phyloP scores from a whole-genome alignment of 2,888 invertebrate species.

The Tineola bisselliella region DNA sequence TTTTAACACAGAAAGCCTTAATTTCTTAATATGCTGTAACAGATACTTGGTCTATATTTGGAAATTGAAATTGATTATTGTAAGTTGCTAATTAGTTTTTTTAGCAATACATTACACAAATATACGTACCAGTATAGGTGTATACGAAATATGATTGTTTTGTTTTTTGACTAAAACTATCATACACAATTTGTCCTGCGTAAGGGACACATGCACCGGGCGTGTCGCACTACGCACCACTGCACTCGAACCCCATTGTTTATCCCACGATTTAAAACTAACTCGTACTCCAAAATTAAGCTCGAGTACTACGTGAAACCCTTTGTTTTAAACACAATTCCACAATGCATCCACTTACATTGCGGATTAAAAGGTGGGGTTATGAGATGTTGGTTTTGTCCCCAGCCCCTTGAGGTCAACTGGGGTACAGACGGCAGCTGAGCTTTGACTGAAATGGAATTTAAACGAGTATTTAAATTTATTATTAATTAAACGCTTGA shows the following conservation, averaged over 20 bases:
- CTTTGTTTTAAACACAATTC: conserved; percentile 51
- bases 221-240: conserved; percentile 40
- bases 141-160: neutral
- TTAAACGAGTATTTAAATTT: conserved; percentile 6
- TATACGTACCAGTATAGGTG: neutral
- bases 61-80: neutral
- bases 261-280: conserved; percentile 68
- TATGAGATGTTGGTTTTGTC: conserved; percentile 25
- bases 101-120: neutral
- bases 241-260: conserved; percentile 52
- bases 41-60: neutral
- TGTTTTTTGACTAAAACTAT: neutral
- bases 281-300: conserved; percentile 64
- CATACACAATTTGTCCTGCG: neutral
- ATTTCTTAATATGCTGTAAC: neutral
- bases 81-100: neutral
- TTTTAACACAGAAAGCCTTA: no score
- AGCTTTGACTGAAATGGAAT: conserved; percentile 17
- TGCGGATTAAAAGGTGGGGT: conserved; percentile 51
- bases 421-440: conserved; percentile 54
- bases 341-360: conserved; percentile 44
- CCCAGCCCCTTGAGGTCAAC: conserved; percentile 34
- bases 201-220: conserved; percentile 45
- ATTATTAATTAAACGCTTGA: conserved; percentile 2
- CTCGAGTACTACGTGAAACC: conserved; percentile 49